Evolutionary conservation across 1,140 invertebrate species (phyloP).

Genomic region (Eumeta japonica): DNA sequence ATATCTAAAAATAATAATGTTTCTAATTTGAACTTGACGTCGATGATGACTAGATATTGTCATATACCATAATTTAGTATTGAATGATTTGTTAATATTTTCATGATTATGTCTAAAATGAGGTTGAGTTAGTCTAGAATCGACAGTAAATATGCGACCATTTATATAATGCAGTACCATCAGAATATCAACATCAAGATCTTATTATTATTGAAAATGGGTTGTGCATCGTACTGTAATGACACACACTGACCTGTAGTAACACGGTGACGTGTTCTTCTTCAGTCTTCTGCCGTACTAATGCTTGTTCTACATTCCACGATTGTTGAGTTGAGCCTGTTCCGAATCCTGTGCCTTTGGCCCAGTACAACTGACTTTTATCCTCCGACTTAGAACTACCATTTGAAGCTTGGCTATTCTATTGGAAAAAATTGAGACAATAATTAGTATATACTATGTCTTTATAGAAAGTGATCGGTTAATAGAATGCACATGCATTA

Average conservation of each 20-base stretch:
- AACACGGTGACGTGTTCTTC: slow-evolving; percentile 90
- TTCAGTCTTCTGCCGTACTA: slow-evolving; percentile 84
- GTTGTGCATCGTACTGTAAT: too few relatives aligned
- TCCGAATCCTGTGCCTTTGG: slow-evolving; percentile 92
- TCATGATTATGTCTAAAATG: too few relatives aligned
- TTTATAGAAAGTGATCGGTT: neutral
- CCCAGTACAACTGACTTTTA: slow-evolving; percentile 91
- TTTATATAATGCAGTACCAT: too few relatives aligned
- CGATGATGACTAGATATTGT: too few relatives aligned
- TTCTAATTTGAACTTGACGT: too few relatives aligned
- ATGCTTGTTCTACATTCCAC: slow-evolving; percentile 93
- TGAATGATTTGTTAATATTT: too few relatives aligned
- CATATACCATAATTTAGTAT: too few relatives aligned
- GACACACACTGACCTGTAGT: slow-evolving; percentile 55
- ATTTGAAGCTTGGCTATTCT: slow-evolving; percentile 43
- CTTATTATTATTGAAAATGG: too few relatives aligned
- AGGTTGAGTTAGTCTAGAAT: too few relatives aligned
- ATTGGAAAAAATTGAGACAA: slow-evolving; percentile 7
- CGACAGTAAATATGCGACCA: too few relatives aligned
- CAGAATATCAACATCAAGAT: too few relatives aligned
- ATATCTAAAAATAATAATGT: neutral
- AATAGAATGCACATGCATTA: too few relatives aligned
- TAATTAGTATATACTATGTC: neutral
- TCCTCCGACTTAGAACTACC: slow-evolving; percentile 61
- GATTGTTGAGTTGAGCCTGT: slow-evolving; percentile 92